Evolutionary conservation across 1,140 invertebrate species (phyloP).

Genomic region (Cecropterus lyciades): DNA sequence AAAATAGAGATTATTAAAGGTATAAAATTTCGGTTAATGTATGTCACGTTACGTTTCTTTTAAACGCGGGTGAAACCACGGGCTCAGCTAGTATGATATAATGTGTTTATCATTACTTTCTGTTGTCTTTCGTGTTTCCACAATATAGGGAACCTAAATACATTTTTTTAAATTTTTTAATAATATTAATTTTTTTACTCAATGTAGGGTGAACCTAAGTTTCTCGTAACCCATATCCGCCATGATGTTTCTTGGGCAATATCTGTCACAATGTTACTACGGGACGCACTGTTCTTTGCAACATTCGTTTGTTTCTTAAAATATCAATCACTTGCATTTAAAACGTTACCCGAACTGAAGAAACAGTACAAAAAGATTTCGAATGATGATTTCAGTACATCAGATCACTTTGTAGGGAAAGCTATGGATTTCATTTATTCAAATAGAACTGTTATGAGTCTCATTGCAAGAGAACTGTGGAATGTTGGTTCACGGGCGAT

Average conservation of each 20-base stretch:
- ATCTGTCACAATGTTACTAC: neutral
- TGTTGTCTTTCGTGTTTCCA: too few relatives aligned
- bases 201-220: neutral
- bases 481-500: conserved; percentile 63
- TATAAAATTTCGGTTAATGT: too few relatives aligned
- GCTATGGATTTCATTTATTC: conserved; percentile 72
- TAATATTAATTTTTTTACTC: too few relatives aligned
- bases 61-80: too few relatives aligned
- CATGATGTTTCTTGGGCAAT: neutral
- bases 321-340: conserved; percentile 46
- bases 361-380: conserved; percentile 51
- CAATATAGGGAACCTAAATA: too few relatives aligned
- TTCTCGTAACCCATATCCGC: neutral
- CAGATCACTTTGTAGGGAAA: conserved; percentile 61
- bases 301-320: conserved; percentile 35
- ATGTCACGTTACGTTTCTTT: too few relatives aligned
- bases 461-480: conserved; percentile 70
- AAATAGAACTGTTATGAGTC: conserved; percentile 68
- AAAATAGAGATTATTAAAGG: too few relatives aligned
- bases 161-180: too few relatives aligned
- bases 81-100: too few relatives aligned
- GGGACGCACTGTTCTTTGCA: conserved; percentile 9
- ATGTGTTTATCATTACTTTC: too few relatives aligned
- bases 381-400: conserved; percentile 52
- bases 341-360: conserved; percentile 52